phyloP scores from a whole-genome alignment of 2,797 vertebrate genomes.

The Intellagama lesueurii region DNA sequence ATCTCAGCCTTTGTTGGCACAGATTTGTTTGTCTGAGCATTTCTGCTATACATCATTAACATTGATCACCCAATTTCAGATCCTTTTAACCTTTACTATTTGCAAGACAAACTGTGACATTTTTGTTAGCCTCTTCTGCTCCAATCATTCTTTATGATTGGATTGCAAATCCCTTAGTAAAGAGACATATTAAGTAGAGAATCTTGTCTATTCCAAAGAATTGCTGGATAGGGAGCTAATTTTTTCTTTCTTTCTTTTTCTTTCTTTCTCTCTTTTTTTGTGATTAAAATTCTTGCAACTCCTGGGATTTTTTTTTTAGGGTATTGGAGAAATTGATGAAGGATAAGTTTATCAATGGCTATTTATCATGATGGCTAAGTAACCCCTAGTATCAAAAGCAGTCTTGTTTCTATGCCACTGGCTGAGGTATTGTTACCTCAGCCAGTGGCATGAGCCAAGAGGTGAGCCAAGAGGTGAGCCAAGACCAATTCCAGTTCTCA shows the following conservation, averaged over 20 bases:
- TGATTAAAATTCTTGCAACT: background rate
- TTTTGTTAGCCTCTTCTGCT: background rate
- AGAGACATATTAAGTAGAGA: background rate
- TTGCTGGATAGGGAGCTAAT: background rate
- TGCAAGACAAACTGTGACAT: background rate
- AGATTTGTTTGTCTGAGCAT: constrained; percentile 22
- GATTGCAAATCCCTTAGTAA: background rate
- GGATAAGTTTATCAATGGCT: background rate
- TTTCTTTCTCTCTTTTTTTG: too few species aligned
- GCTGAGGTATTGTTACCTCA: background rate
- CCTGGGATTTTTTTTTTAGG: background rate
- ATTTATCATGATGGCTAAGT: background rate
- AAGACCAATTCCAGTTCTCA: too few species aligned
- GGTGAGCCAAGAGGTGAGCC: background rate
- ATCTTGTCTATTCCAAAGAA: background rate
- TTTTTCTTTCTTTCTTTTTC: background rate
- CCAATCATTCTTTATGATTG: background rate
- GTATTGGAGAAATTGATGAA: background rate
- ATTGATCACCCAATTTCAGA: background rate
- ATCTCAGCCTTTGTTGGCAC: constrained; percentile 16
- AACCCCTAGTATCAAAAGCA: background rate
- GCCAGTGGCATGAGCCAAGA: too few species aligned
- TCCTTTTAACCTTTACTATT: background rate
- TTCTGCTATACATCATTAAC: constrained; percentile 26
- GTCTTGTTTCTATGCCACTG: background rate